Evolutionary conservation across 2,797 vertebrate genomes (phyloP), one percentile per base, ranked within the genome.

Genomic region (Micropoecilia bifurca): DNA sequence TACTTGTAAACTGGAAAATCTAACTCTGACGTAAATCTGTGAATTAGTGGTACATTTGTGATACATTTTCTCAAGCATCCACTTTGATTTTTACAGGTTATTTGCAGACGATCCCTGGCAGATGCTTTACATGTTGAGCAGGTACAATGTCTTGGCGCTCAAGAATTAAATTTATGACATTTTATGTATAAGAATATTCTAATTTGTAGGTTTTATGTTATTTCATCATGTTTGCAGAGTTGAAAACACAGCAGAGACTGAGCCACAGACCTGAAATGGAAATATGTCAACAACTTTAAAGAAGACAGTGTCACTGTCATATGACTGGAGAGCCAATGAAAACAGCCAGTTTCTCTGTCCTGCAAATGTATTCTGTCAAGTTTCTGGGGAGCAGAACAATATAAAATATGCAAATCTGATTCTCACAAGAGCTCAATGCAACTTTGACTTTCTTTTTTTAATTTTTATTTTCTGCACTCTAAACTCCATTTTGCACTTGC

Each of bases 71-170:
- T 71, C 30, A 74, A 86, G 16, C 2, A 16, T 83, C 77, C 0
- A 73, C 84, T 87, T 33, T 84, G 7, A 72, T 83, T 22, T 53
- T 92, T 88, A 4, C 88, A 97, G 96, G 71, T 91, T 93, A 43
- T 94, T 95, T 89, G 85, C 92, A 80, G 95, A 95, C 89, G 95
- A 96, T 81, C 95, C 95, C n/a, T 94, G 94, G 59, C 94, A 95
- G 83, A 93, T 96, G 82, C 91, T 96, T 68, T 95, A 96, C 88
- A 93, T 95, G 88, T 79, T 96, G 82, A 95, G 93, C 89, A 95
- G 95, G 95, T 95, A 87, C 81, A 84, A 80, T 30, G 33, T 57
- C 28, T 59, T 75, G 4, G n/a, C 16, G 47, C 6, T 41, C 1
- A 22, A 59, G 3, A 12, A 39, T 16, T 55, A 0, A 61, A 5